These are phyloP conservation scores for Caenorhabditis brenneri DNA, from an alignment of 1,140 invertebrate species.

Conservation along the genomic window DNA sequence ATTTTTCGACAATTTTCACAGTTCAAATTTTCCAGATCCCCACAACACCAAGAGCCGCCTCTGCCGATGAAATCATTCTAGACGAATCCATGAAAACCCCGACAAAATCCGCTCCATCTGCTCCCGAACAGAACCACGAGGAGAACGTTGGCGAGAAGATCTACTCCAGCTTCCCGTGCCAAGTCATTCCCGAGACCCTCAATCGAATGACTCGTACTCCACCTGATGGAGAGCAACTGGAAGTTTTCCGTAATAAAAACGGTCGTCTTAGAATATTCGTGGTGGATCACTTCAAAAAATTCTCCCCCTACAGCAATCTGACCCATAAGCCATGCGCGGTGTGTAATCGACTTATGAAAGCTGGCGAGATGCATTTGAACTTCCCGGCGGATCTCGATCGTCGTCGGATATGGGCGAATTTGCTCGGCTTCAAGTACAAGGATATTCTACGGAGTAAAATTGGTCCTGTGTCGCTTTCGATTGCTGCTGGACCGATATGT, in stretches of 20 bases:
- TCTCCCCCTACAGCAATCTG: neutral
- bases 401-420: conserved; percentile 47
- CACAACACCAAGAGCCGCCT: neutral
- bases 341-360: conserved; percentile 35
- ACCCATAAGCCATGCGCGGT: conserved; percentile 40
- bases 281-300: neutral
- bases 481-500: conserved; percentile 41
- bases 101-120: neutral
- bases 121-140: neutral
- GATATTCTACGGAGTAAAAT: conserved; percentile 46
- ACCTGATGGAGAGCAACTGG: neutral
- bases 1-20: neutral
- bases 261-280: neutral
- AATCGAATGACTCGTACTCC: conserved; percentile 1
- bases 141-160: neutral
- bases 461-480: neutral
- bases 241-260: neutral
- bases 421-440: conserved; percentile 51
- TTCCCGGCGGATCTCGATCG: conserved; percentile 51
- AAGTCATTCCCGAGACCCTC: neutral
- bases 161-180: conserved; percentile 10
- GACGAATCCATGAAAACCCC: neutral
- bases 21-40: neutral
- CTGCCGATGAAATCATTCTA: neutral
- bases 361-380: conserved; percentile 43